Base-by-base conservation (phyloP, 2,797 vertebrate species). In the Sebastes steindachneri region DNA sequence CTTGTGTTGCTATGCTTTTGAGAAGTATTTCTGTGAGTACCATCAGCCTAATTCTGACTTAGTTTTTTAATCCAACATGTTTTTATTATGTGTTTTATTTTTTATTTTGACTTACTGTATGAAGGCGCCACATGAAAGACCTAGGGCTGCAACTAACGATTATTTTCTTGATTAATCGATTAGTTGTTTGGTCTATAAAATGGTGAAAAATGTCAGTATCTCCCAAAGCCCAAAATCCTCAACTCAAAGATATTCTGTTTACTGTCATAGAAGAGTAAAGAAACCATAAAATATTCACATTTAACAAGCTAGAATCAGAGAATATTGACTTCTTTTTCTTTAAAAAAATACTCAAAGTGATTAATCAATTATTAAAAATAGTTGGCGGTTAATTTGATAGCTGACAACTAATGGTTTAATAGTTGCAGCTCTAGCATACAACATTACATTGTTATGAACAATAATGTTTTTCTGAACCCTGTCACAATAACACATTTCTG, bases 371-470 rank as follows among this genome's bases (percentile, higher is more conserved):
- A 45, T 45, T 0, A 45, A 45, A 15, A 17, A 45, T 45, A 17
- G 15, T 19, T 45, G 41, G 1, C 3, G 1, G 0, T 8, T 17
- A 19, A 45, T 45, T 45, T 17, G 0, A 45, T 45, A 19, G 15
- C 0, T 45, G 41, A 45, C 1, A 45, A 45, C 41, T 2, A 19
- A 45, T 1, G 0, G 41, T 2, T 45, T 45, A 17, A 2, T 45
- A 0, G 0, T 17, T 45, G 41, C 7, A 45, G 41, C 15, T 45
- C 3, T 45, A 17, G 41, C 0, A 0, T 33, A 33, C 33, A 35
- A 35, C 37, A 41, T 15, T 31, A 33, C 7, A 23, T 54, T 31
- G 25, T 31, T 9, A n/a, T 33, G n/a, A 33, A 15, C 64, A 21
- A 19, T 45, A 15, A 25, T 8, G 11, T 59, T 63, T 68, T 64